phyloP scores from a whole-genome alignment of 2,888 invertebrate species.

The Rutpela maculata region DNA sequence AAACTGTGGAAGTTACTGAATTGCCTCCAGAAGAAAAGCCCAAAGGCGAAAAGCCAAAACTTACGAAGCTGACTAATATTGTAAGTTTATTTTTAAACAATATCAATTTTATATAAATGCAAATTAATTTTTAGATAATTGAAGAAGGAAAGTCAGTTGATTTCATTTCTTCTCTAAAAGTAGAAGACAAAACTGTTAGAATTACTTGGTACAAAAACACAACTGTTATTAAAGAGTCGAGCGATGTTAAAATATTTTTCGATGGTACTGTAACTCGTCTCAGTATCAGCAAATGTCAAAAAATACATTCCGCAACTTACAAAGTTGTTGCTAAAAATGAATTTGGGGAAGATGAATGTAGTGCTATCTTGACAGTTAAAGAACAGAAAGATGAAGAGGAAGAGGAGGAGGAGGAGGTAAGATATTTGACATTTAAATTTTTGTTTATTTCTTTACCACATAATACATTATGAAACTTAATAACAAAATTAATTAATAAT shows the following conservation, averaged over 20 bases:
- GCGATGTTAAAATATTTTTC: conserved; percentile 86
- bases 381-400: conserved; percentile 72
- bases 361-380: conserved; percentile 88
- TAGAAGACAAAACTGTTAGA: conserved; percentile 86
- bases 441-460: background rate
- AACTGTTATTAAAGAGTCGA: conserved; percentile 85
- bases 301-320: conserved; percentile 87
- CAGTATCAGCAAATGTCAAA: conserved; percentile 84
- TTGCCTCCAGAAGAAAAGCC: conserved; percentile 85
- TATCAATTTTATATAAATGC: conserved; percentile 19
- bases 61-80: conserved; percentile 84
- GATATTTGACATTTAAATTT: background rate
- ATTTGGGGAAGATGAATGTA: conserved; percentile 91
- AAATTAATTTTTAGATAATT: conserved; percentile 75
- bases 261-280: conserved; percentile 89
- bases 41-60: conserved; percentile 87
- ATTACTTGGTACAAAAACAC: conserved; percentile 92
- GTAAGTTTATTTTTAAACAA: conserved; percentile 75
- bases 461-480: background rate
- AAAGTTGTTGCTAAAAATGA: conserved; percentile 92
- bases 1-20: conserved; percentile 90
- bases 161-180: conserved; percentile 84
- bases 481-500: conserved; percentile 16
- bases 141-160: conserved; percentile 87
- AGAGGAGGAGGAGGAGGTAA: conserved; percentile 62